Base-by-base conservation (phyloP, 2,113 vertebrate species). In the Ammodytes dubius region DNA sequence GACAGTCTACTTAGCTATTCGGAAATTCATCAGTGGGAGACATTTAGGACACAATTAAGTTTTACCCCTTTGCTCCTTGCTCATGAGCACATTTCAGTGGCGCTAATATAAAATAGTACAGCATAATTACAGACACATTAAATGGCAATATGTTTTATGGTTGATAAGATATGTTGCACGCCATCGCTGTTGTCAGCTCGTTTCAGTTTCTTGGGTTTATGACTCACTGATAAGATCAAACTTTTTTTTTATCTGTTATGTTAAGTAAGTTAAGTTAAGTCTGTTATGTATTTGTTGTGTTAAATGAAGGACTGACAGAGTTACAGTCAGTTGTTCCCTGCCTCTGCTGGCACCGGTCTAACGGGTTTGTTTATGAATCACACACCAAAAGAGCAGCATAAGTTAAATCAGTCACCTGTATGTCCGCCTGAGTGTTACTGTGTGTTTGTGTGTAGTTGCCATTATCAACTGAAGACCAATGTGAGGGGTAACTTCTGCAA, bases 221-320 rank as follows among this genome's bases (percentile, higher is more conserved):
- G 66, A 74, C 66, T 88, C 35, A 85, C 49, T 53, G 4, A 86
- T 78, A 68, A 17, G 37, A 52, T 49, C 37, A 10, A 6, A 1
- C 6, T 49, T n/a, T 5, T 66, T 27, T 27, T 27, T 27, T 27
- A 27, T 27, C 27, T 27, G 27, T 27, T 27, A 2, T 27, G 27
- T 27, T 27, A 27, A 27, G 27, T 27, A 27, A 27, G 27, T 27
- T 27, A 27, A 27, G 17, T 17, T 61, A 10, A 37, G 15, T n/a
- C n/a, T n/a, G n/a, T n/a, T n/a, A n/a, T n/a, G n/a, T n/a, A n/a
- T n/a, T n/a, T n/a, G n/a, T 27, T 27, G 15, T 53, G 45, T 54
- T 53, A 54, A 63, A 47, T 68, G 1, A 64, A 27, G 27, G 27
- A 27, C 27, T 27, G 27, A n/a, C 13, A 19, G 19, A 77, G 14